These are phyloP conservation scores for Elephantulus edwardii DNA, from an alignment of 2,113 vertebrate species.

Conservation along the genomic window DNA sequence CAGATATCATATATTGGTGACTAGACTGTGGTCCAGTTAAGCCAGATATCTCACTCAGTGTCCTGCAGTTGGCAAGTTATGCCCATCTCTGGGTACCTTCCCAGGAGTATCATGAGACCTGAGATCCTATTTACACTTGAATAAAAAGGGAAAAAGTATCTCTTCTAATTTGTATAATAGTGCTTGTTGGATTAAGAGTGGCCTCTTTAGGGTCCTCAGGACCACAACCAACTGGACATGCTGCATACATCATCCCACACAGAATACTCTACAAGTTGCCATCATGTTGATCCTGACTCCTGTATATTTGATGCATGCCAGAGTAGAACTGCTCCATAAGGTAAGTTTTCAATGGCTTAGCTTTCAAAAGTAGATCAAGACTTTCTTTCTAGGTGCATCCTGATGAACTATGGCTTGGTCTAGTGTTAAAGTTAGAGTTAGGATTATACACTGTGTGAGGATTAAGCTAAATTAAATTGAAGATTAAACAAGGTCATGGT, in stretches of 20 bases:
- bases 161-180: not conserved
- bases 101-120: too few relatives aligned
- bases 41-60: not conserved
- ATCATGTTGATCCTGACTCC: not conserved
- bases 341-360: not conserved
- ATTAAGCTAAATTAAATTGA: too few relatives aligned
- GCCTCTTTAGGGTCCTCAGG: not conserved
- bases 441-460: too few relatives aligned
- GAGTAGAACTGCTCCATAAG: not conserved
- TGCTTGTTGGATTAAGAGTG: not conserved
- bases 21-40: not conserved
- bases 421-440: too few relatives aligned
- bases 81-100: not conserved
- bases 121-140: not conserved
- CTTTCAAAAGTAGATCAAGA: not conserved
- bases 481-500: too few relatives aligned
- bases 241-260: not conserved
- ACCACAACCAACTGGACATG: too few relatives aligned
- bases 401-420: too few relatives aligned
- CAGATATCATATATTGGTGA: not conserved
- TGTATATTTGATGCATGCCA: not conserved
- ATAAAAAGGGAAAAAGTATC: not conserved
- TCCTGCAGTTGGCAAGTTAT: not conserved
- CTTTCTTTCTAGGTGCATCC: not conserved
- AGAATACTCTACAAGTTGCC: not conserved